Conservation (phyloP, 2,888 invertebrate genomes). For the Mayetiola destructor region DNA sequence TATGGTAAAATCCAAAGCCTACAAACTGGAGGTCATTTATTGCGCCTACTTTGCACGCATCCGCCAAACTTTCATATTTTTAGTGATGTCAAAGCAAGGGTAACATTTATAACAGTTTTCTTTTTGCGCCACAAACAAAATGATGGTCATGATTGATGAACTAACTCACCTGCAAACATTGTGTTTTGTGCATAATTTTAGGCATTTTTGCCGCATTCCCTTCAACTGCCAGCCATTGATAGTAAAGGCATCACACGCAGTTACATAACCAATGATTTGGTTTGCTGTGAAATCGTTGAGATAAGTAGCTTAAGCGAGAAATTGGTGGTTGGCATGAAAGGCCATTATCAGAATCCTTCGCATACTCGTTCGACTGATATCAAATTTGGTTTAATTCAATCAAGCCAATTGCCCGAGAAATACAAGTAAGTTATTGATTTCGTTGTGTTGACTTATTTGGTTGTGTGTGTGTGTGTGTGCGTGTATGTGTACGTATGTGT, state of each 20-base stretch:
- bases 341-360: slow-evolving; percentile 26
- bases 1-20: slow-evolving; percentile 65
- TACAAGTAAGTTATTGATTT: slow-evolving; percentile 59
- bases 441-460: no score
- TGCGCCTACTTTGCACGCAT: slow-evolving; percentile 73
- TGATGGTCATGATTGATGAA: neutral
- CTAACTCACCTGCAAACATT: neutral
- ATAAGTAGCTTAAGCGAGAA: slow-evolving; percentile 76
- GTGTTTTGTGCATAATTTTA: slow-evolving; percentile 22
- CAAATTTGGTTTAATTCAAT: slow-evolving; percentile 68
- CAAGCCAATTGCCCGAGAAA: slow-evolving; percentile 63
- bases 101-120: slow-evolving; percentile 31
- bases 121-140: neutral
- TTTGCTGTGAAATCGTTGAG: slow-evolving; percentile 79
- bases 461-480: no score
- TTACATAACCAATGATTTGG: slow-evolving; percentile 69
- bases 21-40: slow-evolving; percentile 54
- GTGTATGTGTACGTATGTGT: no score
- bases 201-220: slow-evolving; percentile 53
- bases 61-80: slow-evolving; percentile 65
- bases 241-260: slow-evolving; percentile 62
- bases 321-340: slow-evolving; percentile 77
- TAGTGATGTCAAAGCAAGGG: slow-evolving; percentile 77
- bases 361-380: slow-evolving; percentile 41
- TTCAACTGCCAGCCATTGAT: slow-evolving; percentile 64